A percentile compares a stretch with the other conserved stretches of the same genome.
Conservation (phyloP, 2,888 invertebrate species). For the Agrotis puta region DNA sequence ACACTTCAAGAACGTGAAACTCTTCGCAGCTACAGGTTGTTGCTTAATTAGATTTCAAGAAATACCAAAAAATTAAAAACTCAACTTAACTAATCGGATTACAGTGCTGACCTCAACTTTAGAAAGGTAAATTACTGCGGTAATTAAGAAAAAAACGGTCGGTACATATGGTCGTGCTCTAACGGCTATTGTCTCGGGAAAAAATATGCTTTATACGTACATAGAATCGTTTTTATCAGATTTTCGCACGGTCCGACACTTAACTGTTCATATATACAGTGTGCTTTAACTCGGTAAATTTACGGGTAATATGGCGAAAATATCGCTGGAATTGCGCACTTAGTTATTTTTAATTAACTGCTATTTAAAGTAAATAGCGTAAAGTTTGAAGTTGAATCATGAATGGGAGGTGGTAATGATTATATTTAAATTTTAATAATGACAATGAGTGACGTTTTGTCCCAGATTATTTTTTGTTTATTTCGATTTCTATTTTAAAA, state of each 20-base stretch:
- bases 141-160: constrained; percentile 81
- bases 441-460: constrained; percentile 14
- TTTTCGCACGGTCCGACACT: constrained; percentile 87
- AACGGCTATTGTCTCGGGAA: constrained; percentile 81
- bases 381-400: constrained; percentile 25
- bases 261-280: constrained; percentile 84
- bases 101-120: constrained; percentile 78
- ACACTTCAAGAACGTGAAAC: neutral
- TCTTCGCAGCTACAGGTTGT: constrained; percentile 52
- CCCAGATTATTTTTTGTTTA: too few species aligned
- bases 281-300: constrained; percentile 68
- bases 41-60: constrained; percentile 49
- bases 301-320: constrained; percentile 62
- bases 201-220: constrained; percentile 88
- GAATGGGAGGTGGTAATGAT: constrained; percentile 13
- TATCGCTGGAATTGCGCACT: constrained; percentile 56
- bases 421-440: constrained; percentile 29
- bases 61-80: constrained; percentile 60
- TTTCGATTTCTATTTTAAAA: constrained; percentile 23
- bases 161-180: constrained; percentile 80
- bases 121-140: constrained; percentile 81
- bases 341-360: constrained; percentile 60
- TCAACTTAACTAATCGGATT: constrained; percentile 73
- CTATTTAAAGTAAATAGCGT: constrained; percentile 55
- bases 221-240: constrained; percentile 86